Evolutionary conservation across 2,888 invertebrate genomes (phyloP).

Genomic region (Heliconius sara): DNA sequence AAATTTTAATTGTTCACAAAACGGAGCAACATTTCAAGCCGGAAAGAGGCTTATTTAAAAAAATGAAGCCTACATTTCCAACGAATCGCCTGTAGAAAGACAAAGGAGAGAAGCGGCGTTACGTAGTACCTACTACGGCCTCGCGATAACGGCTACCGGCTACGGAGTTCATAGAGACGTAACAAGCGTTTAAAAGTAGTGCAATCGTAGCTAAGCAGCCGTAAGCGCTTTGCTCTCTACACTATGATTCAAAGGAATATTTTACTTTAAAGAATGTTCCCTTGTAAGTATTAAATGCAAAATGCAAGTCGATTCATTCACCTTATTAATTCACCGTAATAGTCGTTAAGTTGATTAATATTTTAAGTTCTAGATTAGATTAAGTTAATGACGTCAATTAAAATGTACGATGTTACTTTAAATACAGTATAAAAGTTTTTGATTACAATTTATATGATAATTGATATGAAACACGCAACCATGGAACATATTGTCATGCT

Average conservation of each 20-base stretch:
- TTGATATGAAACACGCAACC: conserved; percentile 14
- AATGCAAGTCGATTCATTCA: not conserved
- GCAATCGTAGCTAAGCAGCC: conserved; percentile 32
- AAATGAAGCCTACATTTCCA: conserved; percentile 5
- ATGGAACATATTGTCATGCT: not conserved
- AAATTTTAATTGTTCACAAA: not conserved
- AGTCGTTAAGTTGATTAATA: not conserved
- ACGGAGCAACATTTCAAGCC: not conserved
- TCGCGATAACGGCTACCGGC: conserved; percentile 22
- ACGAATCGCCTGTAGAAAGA: conserved; percentile 16
- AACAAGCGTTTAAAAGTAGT: conserved; percentile 31
- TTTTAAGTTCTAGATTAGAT: not conserved
- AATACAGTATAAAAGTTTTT: conserved; percentile 6
- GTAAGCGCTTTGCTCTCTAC: conserved; percentile 18
- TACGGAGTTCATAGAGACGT: conserved; percentile 29
- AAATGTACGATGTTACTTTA: not conserved
- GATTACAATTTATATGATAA: conserved; percentile 2
- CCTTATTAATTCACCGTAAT: not conserved
- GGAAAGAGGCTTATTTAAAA: conserved; percentile 1
- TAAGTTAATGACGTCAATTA: not conserved
- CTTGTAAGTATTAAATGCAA: not conserved
- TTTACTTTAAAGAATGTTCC: conserved; percentile 23
- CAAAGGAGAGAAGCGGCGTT: conserved; percentile 18
- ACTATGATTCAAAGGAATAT: conserved; percentile 25
- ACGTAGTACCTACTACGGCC: not conserved